Conservation (phyloP, 2,888 invertebrate species). For the Limenitis camilla region DNA sequence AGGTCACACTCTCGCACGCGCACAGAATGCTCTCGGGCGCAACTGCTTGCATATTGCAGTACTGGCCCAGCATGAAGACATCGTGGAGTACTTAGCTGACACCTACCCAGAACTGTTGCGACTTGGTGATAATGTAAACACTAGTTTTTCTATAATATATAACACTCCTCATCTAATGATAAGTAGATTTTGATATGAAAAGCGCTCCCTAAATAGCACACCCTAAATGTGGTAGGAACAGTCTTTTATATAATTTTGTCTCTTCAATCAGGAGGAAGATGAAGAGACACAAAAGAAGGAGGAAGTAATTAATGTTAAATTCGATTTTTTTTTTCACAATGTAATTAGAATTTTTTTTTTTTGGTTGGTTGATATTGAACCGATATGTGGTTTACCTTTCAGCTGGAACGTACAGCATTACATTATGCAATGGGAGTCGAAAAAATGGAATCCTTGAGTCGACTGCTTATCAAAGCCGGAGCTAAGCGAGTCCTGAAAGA, state of each 20-base stretch:
- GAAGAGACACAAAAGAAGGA: too few species aligned
- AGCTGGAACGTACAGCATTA: slow-evolving; percentile 90
- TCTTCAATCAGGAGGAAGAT: too few species aligned
- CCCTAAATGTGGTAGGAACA: too few species aligned
- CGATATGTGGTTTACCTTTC: slow-evolving; percentile 32
- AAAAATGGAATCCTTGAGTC: slow-evolving; percentile 86
- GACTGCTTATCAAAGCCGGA: slow-evolving; percentile 86
- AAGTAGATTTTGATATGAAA: too few species aligned
- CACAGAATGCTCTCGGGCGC: slow-evolving; percentile 81
- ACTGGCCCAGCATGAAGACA: slow-evolving; percentile 85
- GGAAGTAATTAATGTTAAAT: too few species aligned
- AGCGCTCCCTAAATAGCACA: too few species aligned
- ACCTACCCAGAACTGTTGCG: slow-evolving; percentile 82
- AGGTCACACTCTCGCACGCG: slow-evolving; percentile 52
- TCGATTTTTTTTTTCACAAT: too few species aligned
- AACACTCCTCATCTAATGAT: neutral
- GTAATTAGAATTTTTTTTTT: too few species aligned
- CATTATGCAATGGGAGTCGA: slow-evolving; percentile 95
- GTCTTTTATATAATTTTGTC: too few species aligned
- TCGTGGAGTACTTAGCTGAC: slow-evolving; percentile 84
- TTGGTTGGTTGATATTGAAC: too few species aligned
- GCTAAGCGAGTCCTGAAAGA: slow-evolving; percentile 89
- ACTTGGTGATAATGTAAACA: slow-evolving; percentile 88
- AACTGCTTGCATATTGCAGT: slow-evolving; percentile 91
- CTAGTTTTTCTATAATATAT: slow-evolving; percentile 4